Conservation (phyloP, 2,888 invertebrate genomes). For the Ecdyonurus torrentis region DNA sequence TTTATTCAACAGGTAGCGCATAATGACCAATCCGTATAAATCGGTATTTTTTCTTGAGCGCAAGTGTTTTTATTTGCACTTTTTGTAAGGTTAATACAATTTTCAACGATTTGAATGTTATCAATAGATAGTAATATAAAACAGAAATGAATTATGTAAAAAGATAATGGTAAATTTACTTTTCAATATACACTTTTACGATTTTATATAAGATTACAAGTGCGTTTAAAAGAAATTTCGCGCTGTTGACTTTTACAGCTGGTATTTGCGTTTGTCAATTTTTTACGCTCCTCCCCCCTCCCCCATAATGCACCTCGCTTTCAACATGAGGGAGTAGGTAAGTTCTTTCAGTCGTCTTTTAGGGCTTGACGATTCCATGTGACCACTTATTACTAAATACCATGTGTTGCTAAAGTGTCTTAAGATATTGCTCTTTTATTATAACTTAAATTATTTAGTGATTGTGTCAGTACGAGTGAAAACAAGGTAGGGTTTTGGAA, state of each 20-base stretch:
- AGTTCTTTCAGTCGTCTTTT: constrained; percentile 10
- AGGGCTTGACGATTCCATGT: constrained; percentile 3
- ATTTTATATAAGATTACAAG: too few relatives aligned
- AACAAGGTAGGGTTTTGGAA: neutral
- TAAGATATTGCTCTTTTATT: neutral
- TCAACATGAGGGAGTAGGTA: constrained; percentile 12
- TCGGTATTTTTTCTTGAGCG: too few relatives aligned
- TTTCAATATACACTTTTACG: too few relatives aligned
- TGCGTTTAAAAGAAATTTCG: too few relatives aligned
- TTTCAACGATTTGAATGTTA: too few relatives aligned
- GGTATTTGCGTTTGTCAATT: neutral
- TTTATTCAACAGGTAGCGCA: too few relatives aligned
- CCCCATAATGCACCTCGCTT: constrained; percentile 10
- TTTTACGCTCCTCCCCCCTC: constrained; percentile 3
- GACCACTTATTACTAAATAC: neutral
- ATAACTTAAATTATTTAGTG: neutral
- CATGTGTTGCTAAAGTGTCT: constrained; percentile 1
- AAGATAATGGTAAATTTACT: too few relatives aligned
- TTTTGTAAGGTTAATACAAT: too few relatives aligned
- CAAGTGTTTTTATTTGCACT: too few relatives aligned
- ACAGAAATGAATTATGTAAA: too few relatives aligned
- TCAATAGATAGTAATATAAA: too few relatives aligned
- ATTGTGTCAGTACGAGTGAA: neutral
- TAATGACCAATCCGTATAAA: too few relatives aligned
- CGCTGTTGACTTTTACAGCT: neutral